These are phyloP conservation scores for Eupristina koningsbergeri DNA, from an alignment of 1,140 invertebrate genomes.

Conservation along the genomic window DNA sequence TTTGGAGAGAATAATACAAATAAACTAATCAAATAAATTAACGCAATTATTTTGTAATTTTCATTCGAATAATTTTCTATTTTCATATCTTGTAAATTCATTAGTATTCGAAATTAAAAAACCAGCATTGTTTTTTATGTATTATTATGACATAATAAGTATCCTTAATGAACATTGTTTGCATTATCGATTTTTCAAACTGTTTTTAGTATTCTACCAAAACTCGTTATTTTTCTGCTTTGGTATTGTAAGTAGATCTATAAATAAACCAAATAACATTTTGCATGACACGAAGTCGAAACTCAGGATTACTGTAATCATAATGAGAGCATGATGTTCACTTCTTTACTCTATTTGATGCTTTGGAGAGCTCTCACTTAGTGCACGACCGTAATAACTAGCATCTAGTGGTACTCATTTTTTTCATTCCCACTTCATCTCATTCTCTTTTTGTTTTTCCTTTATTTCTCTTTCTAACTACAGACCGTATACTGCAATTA, in stretches of 20 bases:
- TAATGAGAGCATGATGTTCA: slow-evolving; percentile 57
- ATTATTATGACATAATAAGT: background rate
- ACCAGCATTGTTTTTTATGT: background rate
- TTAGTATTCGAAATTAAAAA: too few relatives aligned
- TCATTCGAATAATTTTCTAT: too few relatives aligned
- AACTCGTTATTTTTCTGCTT: slow-evolving; percentile 18
- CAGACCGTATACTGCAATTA: background rate
- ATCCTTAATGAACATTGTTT: slow-evolving; percentile 1
- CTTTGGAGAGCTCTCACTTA: slow-evolving; percentile 65
- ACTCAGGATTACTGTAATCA: slow-evolving; percentile 58
- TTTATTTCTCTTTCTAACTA: background rate
- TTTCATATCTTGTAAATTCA: too few relatives aligned
- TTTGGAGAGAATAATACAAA: too few relatives aligned
- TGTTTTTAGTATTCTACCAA: background rate
- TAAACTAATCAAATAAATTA: background rate
- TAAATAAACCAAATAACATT: slow-evolving; percentile 6
- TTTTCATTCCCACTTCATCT: slow-evolving; percentile 23
- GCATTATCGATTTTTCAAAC: slow-evolving; percentile 14
- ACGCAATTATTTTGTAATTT: background rate
- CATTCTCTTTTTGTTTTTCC: slow-evolving; percentile 22
- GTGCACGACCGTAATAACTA: slow-evolving; percentile 67
- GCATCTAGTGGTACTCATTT: slow-evolving; percentile 54
- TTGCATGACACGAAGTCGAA: slow-evolving; percentile 23
- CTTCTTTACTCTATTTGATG: slow-evolving; percentile 56
- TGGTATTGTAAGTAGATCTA: background rate